Evolutionary conservation across 2,888 invertebrate genomes (phyloP).

Genomic region (Pachliopta kotzebuea): DNA sequence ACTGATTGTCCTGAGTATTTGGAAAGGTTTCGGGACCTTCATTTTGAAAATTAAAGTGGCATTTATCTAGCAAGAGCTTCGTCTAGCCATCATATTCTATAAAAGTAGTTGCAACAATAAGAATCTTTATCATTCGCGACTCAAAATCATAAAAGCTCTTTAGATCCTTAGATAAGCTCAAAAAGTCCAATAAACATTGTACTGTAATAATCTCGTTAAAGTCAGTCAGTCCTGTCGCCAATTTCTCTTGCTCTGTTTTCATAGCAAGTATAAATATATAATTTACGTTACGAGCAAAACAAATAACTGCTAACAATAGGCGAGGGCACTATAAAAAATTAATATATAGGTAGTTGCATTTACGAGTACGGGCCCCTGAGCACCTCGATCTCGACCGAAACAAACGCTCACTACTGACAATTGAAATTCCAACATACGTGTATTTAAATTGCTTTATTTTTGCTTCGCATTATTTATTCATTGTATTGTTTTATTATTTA

Average conservation of each 20-base stretch:
- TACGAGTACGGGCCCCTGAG: conserved; percentile 59
- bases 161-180: not conserved
- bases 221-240: not conserved
- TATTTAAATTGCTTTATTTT: conserved; percentile 4
- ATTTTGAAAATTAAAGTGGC: too few species aligned
- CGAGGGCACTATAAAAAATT: conserved; percentile 58
- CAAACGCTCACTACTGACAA: conserved; percentile 30
- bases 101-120: too few species aligned
- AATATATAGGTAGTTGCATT: conserved; percentile 55
- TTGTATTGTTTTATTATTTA: not conserved
- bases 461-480: not conserved
- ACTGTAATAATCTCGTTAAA: not conserved
- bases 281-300: conserved; percentile 41
- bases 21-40: too few species aligned
- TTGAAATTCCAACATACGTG: conserved; percentile 15
- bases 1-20: too few species aligned
- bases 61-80: too few species aligned
- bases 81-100: too few species aligned
- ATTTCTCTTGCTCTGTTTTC: not conserved
- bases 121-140: too few species aligned
- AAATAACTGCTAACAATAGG: conserved; percentile 57
- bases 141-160: not conserved
- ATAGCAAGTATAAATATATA: conserved; percentile 27
- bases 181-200: not conserved
- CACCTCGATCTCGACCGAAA: conserved; percentile 47